Evolutionary conservation across 1,140 invertebrate genomes (phyloP).

Genomic region (Pantala flavescens): DNA sequence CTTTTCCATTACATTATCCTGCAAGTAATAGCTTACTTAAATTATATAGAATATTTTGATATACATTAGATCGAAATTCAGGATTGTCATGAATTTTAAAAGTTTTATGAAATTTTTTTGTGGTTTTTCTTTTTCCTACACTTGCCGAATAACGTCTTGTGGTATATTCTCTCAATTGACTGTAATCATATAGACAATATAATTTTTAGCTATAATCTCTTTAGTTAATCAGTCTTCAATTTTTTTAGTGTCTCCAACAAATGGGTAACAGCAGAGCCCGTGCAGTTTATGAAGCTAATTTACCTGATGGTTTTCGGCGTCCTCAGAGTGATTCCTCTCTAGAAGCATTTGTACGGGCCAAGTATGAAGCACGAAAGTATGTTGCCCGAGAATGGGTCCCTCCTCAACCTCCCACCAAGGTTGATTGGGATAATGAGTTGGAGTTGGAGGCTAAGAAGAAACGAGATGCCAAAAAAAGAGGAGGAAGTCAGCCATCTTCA

Average conservation of each 20-base stretch:
- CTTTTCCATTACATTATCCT: too few relatives aligned
- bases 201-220: too few relatives aligned
- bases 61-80: too few relatives aligned
- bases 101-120: too few relatives aligned
- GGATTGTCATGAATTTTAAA: too few relatives aligned
- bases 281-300: constrained; percentile 94
- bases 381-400: constrained; percentile 94
- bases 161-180: too few relatives aligned
- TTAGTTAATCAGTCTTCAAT: not conserved
- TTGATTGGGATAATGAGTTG: constrained; percentile 69
- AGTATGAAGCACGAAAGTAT: constrained; percentile 98
- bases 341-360: constrained; percentile 90
- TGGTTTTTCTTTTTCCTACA: too few relatives aligned
- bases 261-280: constrained; percentile 96
- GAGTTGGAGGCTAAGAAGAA: constrained; percentile 55
- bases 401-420: constrained; percentile 62
- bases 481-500: constrained; percentile 48
- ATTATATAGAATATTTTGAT: too few relatives aligned
- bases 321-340: constrained; percentile 90
- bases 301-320: constrained; percentile 87
- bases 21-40: too few relatives aligned
- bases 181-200: too few relatives aligned
- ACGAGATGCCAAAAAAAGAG: constrained; percentile 67
- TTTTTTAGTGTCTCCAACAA: constrained; percentile 72
- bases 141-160: too few relatives aligned